Evolutionary conservation across 2,888 invertebrate genomes (phyloP).

Genomic region (Hipparchia semele): DNA sequence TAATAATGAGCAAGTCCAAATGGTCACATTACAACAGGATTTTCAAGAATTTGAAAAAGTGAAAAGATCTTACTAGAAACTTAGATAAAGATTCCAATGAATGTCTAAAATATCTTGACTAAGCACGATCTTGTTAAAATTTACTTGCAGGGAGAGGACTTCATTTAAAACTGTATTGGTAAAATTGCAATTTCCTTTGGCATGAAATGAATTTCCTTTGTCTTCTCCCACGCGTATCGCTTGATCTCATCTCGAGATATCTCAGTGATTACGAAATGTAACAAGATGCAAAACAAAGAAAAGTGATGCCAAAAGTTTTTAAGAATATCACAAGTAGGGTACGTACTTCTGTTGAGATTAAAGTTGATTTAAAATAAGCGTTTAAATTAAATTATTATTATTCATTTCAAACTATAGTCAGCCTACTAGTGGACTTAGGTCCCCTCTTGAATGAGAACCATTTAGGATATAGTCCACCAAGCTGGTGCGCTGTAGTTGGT

Average conservation of each 20-base stretch:
- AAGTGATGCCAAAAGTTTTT: slow-evolving; percentile 15
- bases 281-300: slow-evolving; percentile 20
- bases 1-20: no score
- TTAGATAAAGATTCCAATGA: no score
- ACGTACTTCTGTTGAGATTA: slow-evolving; percentile 13
- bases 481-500: no score
- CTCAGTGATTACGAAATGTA: slow-evolving; percentile 24
- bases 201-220: not conserved
- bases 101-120: no score
- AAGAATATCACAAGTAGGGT: slow-evolving; percentile 10
- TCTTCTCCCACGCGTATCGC: not conserved
- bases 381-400: not conserved
- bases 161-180: not conserved
- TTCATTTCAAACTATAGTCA: not conserved
- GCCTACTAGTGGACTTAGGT: no score
- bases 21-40: no score
- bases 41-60: no score
- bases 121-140: no score
- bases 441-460: no score
- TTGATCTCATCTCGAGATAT: slow-evolving; percentile 6
- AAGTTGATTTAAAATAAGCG: slow-evolving; percentile 10
- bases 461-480: no score
- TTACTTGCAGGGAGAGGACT: not conserved
- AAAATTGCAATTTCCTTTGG: not conserved
- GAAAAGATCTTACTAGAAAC: no score